phyloP scores from a whole-genome alignment of 2,888 invertebrate species.

The Caenorhabditis imperialis region DNA sequence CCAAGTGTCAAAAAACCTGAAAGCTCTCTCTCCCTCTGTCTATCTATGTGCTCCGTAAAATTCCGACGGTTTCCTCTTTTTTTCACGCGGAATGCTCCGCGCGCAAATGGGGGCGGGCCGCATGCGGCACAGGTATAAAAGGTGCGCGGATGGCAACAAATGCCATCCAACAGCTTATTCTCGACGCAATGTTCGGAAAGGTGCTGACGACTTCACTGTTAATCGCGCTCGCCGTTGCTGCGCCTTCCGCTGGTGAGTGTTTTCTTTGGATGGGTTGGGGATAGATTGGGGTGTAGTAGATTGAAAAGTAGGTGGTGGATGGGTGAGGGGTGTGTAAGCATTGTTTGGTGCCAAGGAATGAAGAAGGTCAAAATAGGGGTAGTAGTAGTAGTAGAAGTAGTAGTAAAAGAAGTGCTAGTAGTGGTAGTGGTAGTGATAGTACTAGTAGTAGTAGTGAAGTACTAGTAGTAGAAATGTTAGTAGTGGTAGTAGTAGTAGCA shows the following conservation, averaged over 20 bases:
- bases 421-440: too few relatives aligned
- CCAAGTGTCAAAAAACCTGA: slow-evolving; percentile 42
- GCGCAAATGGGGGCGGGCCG: slow-evolving; percentile 14
- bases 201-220: slow-evolving; percentile 49
- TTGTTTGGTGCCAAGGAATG: too few relatives aligned
- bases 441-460: too few relatives aligned
- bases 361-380: too few relatives aligned
- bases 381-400: too few relatives aligned
- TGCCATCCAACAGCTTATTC: slow-evolving; percentile 24
- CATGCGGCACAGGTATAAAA: slow-evolving; percentile 28
- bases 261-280: too few relatives aligned
- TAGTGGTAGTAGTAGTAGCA: too few relatives aligned
- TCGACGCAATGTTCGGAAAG: slow-evolving; percentile 45
- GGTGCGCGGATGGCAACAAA: slow-evolving; percentile 26
- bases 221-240: slow-evolving; percentile 56
- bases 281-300: too few relatives aligned
- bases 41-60: slow-evolving; percentile 11
- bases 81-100: slow-evolving; percentile 10
- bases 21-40: slow-evolving; percentile 34
- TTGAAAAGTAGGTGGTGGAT: too few relatives aligned
- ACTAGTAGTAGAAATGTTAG: too few relatives aligned
- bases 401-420: too few relatives aligned
- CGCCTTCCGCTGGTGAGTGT: slow-evolving; percentile 54
- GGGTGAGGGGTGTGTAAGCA: too few relatives aligned
- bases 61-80: not conserved